Evolutionary conservation across 2,797 vertebrate species (phyloP).

Genomic region (Sebastes melanostomus): DNA sequence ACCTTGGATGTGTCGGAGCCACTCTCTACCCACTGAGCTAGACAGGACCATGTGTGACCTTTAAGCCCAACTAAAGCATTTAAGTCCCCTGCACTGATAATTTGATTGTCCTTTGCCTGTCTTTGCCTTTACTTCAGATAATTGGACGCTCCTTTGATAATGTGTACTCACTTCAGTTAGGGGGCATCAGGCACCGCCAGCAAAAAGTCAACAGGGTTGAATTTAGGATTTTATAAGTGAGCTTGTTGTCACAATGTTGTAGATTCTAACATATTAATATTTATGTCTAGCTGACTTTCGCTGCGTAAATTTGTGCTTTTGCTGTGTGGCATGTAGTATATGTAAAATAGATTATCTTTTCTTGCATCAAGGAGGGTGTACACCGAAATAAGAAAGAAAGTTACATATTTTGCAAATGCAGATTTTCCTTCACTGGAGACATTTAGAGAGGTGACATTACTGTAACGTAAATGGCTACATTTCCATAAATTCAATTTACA

Average conservation of each 20-base stretch:
- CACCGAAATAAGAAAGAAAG: not conserved
- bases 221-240: not conserved
- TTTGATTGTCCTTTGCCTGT: slow-evolving; percentile 55
- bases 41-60: slow-evolving; percentile 35
- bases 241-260: not conserved
- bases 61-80: slow-evolving; percentile 44
- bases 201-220: not conserved
- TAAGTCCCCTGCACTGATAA: slow-evolving; percentile 41
- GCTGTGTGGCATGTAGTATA: not conserved
- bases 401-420: not conserved
- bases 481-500: not conserved
- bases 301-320: not conserved
- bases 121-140: slow-evolving; percentile 53
- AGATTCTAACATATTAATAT: not conserved
- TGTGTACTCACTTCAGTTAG: slow-evolving; percentile 6
- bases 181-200: not conserved
- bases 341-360: not conserved
- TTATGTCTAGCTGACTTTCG: not conserved
- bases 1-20: slow-evolving; percentile 17
- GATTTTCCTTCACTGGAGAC: not conserved
- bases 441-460: not conserved
- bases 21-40: slow-evolving; percentile 5
- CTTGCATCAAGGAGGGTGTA: not conserved
- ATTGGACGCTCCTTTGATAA: slow-evolving; percentile 52
- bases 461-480: not conserved